Evolutionary conservation across 2,113 vertebrate species (phyloP).

Genomic region (Isichthys henryi): DNA sequence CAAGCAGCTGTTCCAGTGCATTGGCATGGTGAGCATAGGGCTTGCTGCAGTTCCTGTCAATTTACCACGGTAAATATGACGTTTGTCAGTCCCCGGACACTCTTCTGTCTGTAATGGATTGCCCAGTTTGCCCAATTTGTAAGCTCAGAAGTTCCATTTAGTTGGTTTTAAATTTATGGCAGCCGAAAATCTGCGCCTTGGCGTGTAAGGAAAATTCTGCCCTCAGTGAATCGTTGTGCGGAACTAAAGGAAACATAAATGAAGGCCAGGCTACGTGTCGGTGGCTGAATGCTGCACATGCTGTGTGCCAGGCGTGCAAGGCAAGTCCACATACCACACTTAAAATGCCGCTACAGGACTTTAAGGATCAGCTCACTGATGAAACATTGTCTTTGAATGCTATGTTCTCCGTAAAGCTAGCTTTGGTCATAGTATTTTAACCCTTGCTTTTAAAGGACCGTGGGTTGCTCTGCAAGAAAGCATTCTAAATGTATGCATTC

Average conservation of each 20-base stretch:
- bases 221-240: not conserved
- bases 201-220: not conserved
- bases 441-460: not conserved
- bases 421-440: not conserved
- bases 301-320: not conserved
- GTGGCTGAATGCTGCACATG: not conserved
- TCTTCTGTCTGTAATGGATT: constrained; percentile 1
- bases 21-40: not conserved
- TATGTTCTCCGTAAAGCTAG: not conserved
- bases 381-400: not conserved
- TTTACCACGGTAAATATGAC: not conserved
- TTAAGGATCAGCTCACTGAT: not conserved
- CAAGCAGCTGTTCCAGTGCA: not conserved
- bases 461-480: not conserved
- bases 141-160: constrained; percentile 3
- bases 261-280: not conserved
- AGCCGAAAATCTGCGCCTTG: not conserved
- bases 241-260: not conserved
- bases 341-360: not conserved
- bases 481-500: not conserved
- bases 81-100: not conserved
- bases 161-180: constrained; percentile 7
- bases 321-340: not conserved
- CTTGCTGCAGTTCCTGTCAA: not conserved
- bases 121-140: not conserved